phyloP scores from a whole-genome alignment of 2,888 invertebrate genomes.

The Nematopogon swammerdamellus region DNA sequence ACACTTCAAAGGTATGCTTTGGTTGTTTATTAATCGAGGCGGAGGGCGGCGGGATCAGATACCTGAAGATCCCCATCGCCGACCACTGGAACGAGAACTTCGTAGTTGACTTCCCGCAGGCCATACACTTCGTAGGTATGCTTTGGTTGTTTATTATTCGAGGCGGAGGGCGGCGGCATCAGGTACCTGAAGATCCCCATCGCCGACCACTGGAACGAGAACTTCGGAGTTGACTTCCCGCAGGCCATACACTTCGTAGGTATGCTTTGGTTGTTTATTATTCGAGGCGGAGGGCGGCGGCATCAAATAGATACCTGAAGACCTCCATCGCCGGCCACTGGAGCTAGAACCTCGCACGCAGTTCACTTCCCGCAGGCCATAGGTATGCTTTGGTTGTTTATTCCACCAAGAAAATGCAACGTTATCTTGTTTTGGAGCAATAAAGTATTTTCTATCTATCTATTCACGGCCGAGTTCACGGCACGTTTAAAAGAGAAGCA shows the following conservation, averaged over 20 bases:
- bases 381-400: constrained; percentile 66
- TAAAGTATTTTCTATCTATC: too few relatives aligned
- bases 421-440: too few relatives aligned
- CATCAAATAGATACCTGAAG: constrained; percentile 93
- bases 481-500: too few relatives aligned
- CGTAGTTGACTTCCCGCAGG: constrained; percentile 89
- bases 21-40: constrained; percentile 77
- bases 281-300: constrained; percentile 78
- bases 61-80: constrained; percentile 95
- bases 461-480: too few relatives aligned
- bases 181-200: constrained; percentile 97
- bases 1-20: constrained; percentile 83
- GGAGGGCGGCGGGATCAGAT: constrained; percentile 77
- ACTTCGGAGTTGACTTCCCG: constrained; percentile 91
- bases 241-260: constrained; percentile 94
- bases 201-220: constrained; percentile 95
- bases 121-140: constrained; percentile 93
- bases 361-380: constrained; percentile 94
- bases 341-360: constrained; percentile 93
- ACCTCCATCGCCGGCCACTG: constrained; percentile 97
- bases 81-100: constrained; percentile 97
- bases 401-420: too few relatives aligned
- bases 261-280: constrained; percentile 54
- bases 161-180: constrained; percentile 74
- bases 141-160: constrained; percentile 62